Evolutionary conservation across 2,888 invertebrate species (phyloP), one percentile per base, ranked within the genome.

Genomic region (Lycocerus yunnanus): DNA sequence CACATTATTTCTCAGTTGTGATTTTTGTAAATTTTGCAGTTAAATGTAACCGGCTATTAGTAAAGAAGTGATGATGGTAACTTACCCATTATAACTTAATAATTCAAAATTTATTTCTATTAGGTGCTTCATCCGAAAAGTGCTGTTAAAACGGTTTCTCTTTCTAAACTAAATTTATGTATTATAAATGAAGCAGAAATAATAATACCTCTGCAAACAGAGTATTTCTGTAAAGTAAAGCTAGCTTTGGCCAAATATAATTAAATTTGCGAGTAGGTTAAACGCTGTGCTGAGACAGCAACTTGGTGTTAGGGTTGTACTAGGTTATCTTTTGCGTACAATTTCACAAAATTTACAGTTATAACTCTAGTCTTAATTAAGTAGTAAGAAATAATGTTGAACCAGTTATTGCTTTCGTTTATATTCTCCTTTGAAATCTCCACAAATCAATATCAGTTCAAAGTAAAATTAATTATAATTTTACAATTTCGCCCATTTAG

Each of bases 301-400:
- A 69, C 43, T 73, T 70, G 69, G 73, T 74, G 66, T 71, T 74
- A 71, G 71, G 74, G 74, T 71, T 71, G 66, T 66, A 43, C 67
- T 74, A 74, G 74, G 74, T 74, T 74, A 74, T 74, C 74, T 74
- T 74, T 74, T 74, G 70, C 70, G 74, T 74, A 74, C 74, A 74
- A 73, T 74, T 74, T 74, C 74, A 61, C 71, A 74, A 74, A 73
- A 74, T 74, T 74, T 74, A 74, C 71, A 74, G 74, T 74, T 74
- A 71, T 71, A 74, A 71, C 66, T 74, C 68, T 73, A 68, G 74
- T 74, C 74, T 74, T 74, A 74, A 74, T 74, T 74, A 74, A 74
- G 70, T 74, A 67, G 68, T 71, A 67, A 74, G 71, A 65, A 74
- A 74, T 67, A 71, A 61, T 60, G 66, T 70, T 65, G 68, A 63